Base-by-base conservation (phyloP, 2,888 invertebrate species). In the Mythimna loreyi region DNA sequence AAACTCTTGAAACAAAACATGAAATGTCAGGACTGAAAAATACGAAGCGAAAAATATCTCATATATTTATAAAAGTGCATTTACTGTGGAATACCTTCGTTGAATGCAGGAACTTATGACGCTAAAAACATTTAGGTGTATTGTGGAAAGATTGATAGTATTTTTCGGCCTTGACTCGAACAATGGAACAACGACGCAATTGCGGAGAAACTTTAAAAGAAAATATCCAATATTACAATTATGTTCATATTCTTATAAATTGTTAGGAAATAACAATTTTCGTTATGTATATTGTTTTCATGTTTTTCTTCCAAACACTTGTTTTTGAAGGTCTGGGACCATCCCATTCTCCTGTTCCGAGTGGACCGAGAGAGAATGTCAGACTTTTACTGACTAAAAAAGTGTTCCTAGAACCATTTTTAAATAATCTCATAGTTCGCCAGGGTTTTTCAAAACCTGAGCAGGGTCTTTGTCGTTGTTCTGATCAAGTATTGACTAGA, bases 11-110 rank as follows among this genome's bases (percentile, higher is more conserved):
- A 53, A 45, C 6, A 47, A 49, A 60, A 49, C 19, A 64, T 25
- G 13, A 70, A 70, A 61, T 8, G 13, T 28, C 5, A 11, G 28
- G 8, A 70, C 28, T 45, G 21, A 43, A 40, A 65, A 60, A 70
- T 49, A n/a, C 57, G 36, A 6, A 13, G 19, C 5, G 23, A 40
- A 3, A n/a, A 13, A 36, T 25, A 13, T 16, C 11, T 47, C n/a
- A 3, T 28, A 28, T 19, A 13, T 50, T 40, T 50, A n/a, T 36
- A n/a, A 25, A 25, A 28, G 36, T 25, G n/a, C 43, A 30, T 43
- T 63, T 23, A 52, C 43, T 52, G 23, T 23, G 4, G 13, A 43
- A 62, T 30, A 8, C 6, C 6, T 5, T 50, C 16, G 25, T 21
- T 45, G 23, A 19, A 4, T 45, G 30, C 57, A 57, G 21, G 19